A percentile compares a stretch with the other conserved stretches of the same genome.
Evolutionary conservation across 2,797 vertebrate species (phyloP).

Genomic region (Pantherophis alleghaniensis): DNA sequence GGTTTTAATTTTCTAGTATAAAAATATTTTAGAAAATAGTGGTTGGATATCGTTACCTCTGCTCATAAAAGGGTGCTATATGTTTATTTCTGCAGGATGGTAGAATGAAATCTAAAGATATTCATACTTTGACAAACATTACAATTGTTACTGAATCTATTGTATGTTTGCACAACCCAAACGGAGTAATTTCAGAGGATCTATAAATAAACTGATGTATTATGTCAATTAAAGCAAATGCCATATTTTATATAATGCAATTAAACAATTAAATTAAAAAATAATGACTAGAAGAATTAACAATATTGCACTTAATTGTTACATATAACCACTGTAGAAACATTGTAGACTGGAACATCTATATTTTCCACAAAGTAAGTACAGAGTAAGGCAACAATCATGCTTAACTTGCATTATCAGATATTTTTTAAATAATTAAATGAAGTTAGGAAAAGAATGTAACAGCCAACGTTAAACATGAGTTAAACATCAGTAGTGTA

Average conservation of each 20-base stretch:
- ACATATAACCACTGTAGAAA: not conserved
- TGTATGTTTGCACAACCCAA: not conserved
- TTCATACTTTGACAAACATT: not conserved
- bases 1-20: not conserved
- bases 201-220: not conserved
- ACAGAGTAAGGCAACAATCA: not conserved
- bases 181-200: not conserved
- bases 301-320: not conserved
- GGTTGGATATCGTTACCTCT: not conserved
- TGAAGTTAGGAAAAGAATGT: not conserved
- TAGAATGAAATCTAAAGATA: not conserved
- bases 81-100: not conserved
- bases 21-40: not conserved
- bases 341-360: not conserved
- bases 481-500: not conserved
- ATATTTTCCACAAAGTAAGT: not conserved
- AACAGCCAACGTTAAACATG: not conserved
- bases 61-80: not conserved
- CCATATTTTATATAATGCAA: not conserved
- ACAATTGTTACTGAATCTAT: not conserved
- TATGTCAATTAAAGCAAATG: not conserved
- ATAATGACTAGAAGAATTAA: not conserved
- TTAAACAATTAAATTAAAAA: not conserved
- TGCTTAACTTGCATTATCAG: not conserved
- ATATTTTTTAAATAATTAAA: not conserved